Conservation (phyloP, 2,888 invertebrate species). For the Elmis aenea region DNA sequence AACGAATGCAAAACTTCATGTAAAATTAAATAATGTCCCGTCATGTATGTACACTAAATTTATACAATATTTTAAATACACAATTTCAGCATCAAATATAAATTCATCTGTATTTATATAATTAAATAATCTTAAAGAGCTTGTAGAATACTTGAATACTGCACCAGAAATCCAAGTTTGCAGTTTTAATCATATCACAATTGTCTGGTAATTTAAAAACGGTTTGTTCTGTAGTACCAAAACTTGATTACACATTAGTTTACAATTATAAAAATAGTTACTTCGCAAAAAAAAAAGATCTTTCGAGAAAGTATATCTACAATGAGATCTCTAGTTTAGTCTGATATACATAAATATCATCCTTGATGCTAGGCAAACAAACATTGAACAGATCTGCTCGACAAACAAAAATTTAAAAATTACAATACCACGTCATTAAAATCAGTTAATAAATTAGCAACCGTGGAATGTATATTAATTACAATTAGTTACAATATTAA, state of each 20-base stretch:
- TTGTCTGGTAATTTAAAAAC: constrained; percentile 39
- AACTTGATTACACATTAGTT: constrained; percentile 16
- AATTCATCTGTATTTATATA: constrained; percentile 26
- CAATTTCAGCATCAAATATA: constrained; percentile 44
- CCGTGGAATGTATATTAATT: too few relatives aligned
- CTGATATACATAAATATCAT: too few relatives aligned
- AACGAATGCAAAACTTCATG: constrained; percentile 19
- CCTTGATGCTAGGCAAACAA: too few relatives aligned
- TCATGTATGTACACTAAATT: too few relatives aligned
- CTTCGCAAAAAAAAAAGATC: constrained; percentile 19
- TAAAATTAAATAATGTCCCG: too few relatives aligned
- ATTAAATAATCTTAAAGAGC: constrained; percentile 10
- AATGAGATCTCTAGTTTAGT: constrained; percentile 17
- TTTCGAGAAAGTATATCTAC: constrained; percentile 20
- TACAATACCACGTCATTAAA: too few relatives aligned
- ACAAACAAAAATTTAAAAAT: too few relatives aligned
- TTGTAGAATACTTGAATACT: constrained; percentile 11
- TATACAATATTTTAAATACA: constrained; percentile 40
- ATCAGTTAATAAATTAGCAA: too few relatives aligned
- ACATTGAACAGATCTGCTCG: too few relatives aligned
- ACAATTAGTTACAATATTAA: too few relatives aligned
- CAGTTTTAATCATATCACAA: constrained; percentile 38
- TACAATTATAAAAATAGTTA: constrained; percentile 22
- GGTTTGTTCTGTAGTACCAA: constrained; percentile 9
- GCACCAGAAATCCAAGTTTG: constrained; percentile 16